Evolutionary conservation across 2,113 vertebrate species (phyloP), one percentile per base, ranked within the genome.

Genomic region (Aleadryas rufinucha): DNA sequence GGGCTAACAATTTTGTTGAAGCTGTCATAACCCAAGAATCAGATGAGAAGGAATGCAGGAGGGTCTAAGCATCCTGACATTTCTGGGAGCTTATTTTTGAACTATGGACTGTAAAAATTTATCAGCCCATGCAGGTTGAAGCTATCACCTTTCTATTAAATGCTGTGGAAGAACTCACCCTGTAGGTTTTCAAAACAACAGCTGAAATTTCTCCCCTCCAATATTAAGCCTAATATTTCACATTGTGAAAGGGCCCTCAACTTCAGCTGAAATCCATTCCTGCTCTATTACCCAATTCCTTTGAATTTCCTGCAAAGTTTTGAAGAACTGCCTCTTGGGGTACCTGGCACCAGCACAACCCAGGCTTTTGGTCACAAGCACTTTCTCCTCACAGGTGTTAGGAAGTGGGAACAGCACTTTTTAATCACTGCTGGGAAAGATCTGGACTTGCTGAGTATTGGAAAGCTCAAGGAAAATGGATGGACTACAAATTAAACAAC

Each of bases 121-220:
- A 94, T 78, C 86, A 91, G 64, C 47, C 68, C 53, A 64, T 84
- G 71, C 53, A 95, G 88, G 54, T 6, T 72, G 83, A 90, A 89
- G 81, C 65, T 56, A 91, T 93, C 79, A 89, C 90, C 81, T 87
- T 93, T 75, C 81, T 84, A 64, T 85, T 90, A 95, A 93, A 88
- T 6, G 54, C 65, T 65, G 42, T 35, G 50, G 50, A 95, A 93
- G 76, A 92, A 65, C n/a, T 57, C 6, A 0, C 69, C 86, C 87
- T 2, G 10, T 13, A 54, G 61, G 69, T 80, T 94, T 87, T 77
- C 66, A 56, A 94, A 97, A 93, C 71, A 93, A 57, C 66, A 72
- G 84, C 68, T 92, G 95, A 42, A 30, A 70, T 89, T 76, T 76
- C 90, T 74, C 78, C 13, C 11, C 33, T 56, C 54, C 47, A 49